A percentile compares a stretch with the other conserved stretches of the same genome.
Conservation (phyloP, 2,797 vertebrate genomes). For the Myotis pilosus region DNA sequence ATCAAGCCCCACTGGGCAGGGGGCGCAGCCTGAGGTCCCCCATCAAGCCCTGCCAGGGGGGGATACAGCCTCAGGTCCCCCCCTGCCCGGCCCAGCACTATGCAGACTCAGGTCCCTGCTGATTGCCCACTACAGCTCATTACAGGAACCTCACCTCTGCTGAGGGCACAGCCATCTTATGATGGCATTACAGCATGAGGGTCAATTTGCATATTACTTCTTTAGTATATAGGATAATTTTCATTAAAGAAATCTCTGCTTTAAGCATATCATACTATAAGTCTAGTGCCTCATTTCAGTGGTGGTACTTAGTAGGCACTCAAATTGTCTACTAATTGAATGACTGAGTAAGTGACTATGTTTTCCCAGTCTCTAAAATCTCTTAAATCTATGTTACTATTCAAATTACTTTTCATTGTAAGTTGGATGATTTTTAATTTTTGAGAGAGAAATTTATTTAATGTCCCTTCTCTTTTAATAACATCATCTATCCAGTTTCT, state of each 20-base stretch:
- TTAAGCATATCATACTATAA: neutral
- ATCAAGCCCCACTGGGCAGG: no score
- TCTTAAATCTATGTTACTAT: neutral
- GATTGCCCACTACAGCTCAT: no score
- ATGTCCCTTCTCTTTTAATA: neutral
- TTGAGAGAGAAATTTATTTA: neutral
- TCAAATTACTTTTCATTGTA: neutral
- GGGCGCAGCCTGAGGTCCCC: no score
- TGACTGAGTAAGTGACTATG: neutral
- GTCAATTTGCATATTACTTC: no score
- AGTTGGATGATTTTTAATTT: neutral
- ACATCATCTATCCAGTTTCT: neutral
- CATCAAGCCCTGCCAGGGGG: no score
- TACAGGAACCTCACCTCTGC: no score
- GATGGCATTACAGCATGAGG: no score
- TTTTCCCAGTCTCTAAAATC: neutral
- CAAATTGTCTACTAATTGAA: neutral
- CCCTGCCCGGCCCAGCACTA: no score
- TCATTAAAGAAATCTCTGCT: neutral
- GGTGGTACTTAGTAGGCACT: neutral
- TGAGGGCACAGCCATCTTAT: no score
- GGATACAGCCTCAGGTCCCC: no score
- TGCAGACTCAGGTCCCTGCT: no score
- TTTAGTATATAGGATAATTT: neutral
- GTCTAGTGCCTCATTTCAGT: neutral